Base-by-base conservation (phyloP, 1,140 invertebrate species). In the Drosophila suzukii region DNA sequence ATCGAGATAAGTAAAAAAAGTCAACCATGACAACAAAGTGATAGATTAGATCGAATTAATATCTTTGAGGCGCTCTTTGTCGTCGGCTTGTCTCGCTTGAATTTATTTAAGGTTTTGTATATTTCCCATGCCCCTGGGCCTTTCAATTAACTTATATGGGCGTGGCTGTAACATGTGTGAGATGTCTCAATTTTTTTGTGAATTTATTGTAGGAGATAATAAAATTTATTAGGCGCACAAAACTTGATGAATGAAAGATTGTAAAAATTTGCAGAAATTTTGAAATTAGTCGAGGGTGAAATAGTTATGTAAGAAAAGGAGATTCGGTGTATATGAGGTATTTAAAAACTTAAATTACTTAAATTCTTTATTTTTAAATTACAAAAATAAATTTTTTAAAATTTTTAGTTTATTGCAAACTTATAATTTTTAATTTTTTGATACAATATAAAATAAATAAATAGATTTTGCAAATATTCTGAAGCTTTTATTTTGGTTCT, bases 71-170 rank as follows among this genome's bases (percentile, higher is more conserved):
- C 34, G 24, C 6, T 15, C 32, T 36, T 55, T 70, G 67, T 34
- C 43, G 39, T 63, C 60, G 17, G 17, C 39, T 43, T 54, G 49
- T 44, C 46, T 61, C 15, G 39, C 12, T 8, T 2, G 6, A 47
- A 20, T 38, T 30, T n/a, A 32, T 36, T 49, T 57, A 4, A 27
- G 20, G 50, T 39, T 56, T 41, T 8, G 17, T 50, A 11, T 27
- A 34, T 24, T 49, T 71, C 65, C 51, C 65, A 71, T 71, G 67
- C 65, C 65, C 66, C 51, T 71, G 67, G 30, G 15, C 6, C 30
- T 58, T 17, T 49, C 15, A 71, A 71, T 71, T 50, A 71, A 71
- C 7, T 38, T 17, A 10, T 41, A 20, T 49, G 36, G 67, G 67
- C 65, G 36, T 71, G 65, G 15, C 44, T 41, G 17, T 50, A 41